Conservation (phyloP, 2,113 vertebrate genomes). For the Aythya baeri region DNA sequence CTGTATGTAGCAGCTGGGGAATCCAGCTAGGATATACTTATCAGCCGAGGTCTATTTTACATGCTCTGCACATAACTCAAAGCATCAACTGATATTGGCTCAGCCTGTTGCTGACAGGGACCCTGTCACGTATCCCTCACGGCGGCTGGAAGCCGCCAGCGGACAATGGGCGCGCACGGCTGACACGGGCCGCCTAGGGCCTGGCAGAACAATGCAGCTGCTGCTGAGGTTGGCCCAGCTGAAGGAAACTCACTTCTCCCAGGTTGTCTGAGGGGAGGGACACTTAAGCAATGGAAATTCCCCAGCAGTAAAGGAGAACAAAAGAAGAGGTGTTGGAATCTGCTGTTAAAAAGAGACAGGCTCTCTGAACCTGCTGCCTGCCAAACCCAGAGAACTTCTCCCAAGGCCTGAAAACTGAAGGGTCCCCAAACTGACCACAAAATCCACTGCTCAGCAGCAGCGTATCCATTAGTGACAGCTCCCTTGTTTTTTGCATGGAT, state of each 20-base stretch:
- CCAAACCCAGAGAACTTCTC: conserved; percentile 9
- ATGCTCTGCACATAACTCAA: neutral
- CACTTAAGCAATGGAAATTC: conserved; percentile 64
- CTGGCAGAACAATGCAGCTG: conserved; percentile 63
- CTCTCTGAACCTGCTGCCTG: neutral
- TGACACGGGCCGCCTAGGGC: neutral
- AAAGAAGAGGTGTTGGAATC: conserved; percentile 59
- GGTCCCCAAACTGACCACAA: neutral
- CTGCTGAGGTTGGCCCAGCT: neutral
- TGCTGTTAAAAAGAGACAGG: neutral
- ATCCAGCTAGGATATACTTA: conserved; percentile 22
- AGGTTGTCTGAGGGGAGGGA: conserved; percentile 58
- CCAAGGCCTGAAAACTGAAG: neutral
- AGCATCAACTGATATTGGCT: conserved; percentile 49
- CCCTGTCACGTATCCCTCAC: conserved; percentile 54
- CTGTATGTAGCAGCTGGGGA: conserved; percentile 26
- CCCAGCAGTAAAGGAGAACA: conserved; percentile 53
- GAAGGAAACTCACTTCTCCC: conserved; percentile 54
- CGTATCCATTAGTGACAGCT: neutral
- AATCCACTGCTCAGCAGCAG: neutral
- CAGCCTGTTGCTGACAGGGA: conserved; percentile 21
- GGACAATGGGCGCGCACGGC: neutral
- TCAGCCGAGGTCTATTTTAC: conserved; percentile 11
- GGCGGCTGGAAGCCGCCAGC: conserved; percentile 14
- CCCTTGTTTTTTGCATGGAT: neutral